These are phyloP conservation scores for Dipus sagitta DNA, from an alignment of 2,797 vertebrate genomes.

Conservation along the genomic window DNA sequence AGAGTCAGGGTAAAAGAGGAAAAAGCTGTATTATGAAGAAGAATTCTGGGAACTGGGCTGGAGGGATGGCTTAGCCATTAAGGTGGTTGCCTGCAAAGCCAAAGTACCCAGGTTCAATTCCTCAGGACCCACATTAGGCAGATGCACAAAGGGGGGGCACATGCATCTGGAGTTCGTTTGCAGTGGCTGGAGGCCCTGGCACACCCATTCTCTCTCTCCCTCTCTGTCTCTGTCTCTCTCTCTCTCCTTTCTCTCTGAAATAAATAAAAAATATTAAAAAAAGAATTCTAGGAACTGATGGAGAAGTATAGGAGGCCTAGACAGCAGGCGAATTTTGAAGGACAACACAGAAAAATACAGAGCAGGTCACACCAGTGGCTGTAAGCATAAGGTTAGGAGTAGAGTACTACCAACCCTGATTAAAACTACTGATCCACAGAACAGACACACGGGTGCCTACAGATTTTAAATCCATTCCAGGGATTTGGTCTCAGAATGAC, in stretches of 20 bases:
- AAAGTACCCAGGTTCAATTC: too few species aligned
- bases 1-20: neutral
- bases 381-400: neutral
- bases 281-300: neutral
- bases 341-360: neutral
- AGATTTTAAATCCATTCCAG: neutral
- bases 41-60: neutral
- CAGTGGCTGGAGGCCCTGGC: too few species aligned
- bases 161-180: too few species aligned
- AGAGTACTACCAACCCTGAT: neutral
- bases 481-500: neutral
- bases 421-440: neutral
- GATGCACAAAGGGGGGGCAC: too few species aligned
- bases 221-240: too few species aligned
- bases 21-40: neutral
- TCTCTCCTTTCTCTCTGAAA: too few species aligned
- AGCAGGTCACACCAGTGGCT: neutral
- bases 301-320: neutral
- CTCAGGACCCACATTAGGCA: too few species aligned
- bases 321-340: neutral
- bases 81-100: too few species aligned
- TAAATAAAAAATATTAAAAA: too few species aligned
- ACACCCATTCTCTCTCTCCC: too few species aligned
- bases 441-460: neutral
- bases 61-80: too few species aligned